phyloP scores from a whole-genome alignment of 2,888 invertebrate genomes.

The Lepidochitona cinerea region DNA sequence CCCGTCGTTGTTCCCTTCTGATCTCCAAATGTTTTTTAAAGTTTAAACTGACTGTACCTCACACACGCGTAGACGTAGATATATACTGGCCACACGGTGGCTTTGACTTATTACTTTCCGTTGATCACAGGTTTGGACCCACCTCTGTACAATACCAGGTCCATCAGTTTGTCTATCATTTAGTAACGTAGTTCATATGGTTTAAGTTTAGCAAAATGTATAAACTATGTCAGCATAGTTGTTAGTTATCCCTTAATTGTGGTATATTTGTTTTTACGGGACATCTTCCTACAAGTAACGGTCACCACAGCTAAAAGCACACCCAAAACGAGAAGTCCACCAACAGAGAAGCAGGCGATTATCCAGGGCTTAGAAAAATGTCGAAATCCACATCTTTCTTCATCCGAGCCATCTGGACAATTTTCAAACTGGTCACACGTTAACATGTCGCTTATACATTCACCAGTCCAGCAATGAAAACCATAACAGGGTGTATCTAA shows the following conservation, averaged over 20 bases:
- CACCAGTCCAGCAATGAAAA: conserved; percentile 62
- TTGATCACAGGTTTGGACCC: too few relatives aligned
- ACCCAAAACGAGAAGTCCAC: neutral
- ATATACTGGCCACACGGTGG: too few relatives aligned
- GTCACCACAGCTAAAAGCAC: neutral
- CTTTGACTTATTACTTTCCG: too few relatives aligned
- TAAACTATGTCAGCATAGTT: neutral
- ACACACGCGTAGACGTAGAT: too few relatives aligned
- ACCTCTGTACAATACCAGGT: too few relatives aligned
- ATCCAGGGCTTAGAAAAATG: neutral
- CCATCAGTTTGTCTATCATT: too few relatives aligned
- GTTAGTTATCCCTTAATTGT: neutral
- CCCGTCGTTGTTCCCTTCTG: too few relatives aligned
- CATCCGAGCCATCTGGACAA: conserved; percentile 66
- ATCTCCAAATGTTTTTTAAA: too few relatives aligned
- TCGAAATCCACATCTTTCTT: conserved; percentile 18
- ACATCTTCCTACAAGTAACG: neutral
- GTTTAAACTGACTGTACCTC: too few relatives aligned
- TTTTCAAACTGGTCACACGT: conserved; percentile 65
- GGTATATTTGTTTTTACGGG: neutral
- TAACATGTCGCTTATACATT: conserved; percentile 62
- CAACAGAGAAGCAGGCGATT: neutral
- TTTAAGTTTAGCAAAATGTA: too few relatives aligned
- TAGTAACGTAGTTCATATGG: too few relatives aligned
- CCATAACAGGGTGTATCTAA: neutral